Percentiles rank a stretch among this genome's conserved stretches.
phyloP scores from a whole-genome alignment of 2,888 invertebrate genomes.

The Yponomeuta cagnagella region DNA sequence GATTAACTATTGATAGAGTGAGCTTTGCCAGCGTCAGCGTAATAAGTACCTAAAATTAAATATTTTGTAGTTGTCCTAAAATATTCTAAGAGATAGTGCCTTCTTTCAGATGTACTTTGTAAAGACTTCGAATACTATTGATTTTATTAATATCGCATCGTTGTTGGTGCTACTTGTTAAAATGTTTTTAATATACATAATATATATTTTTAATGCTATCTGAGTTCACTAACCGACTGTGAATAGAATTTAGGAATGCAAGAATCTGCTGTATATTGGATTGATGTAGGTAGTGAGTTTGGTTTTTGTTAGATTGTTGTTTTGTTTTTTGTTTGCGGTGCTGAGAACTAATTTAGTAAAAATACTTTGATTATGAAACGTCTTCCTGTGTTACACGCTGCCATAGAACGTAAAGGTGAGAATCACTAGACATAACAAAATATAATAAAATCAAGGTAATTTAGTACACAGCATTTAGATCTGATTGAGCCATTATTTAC shows the following conservation, averaged over 20 bases:
- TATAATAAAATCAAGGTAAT: too few relatives aligned
- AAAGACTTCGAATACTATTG: neutral
- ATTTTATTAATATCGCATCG: neutral
- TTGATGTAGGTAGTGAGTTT: neutral
- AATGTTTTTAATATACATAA: neutral
- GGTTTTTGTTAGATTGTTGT: conserved; percentile 5
- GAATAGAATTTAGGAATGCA: neutral
- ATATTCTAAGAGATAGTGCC: conserved; percentile 1
- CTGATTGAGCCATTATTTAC: too few relatives aligned
- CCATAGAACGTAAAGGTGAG: conserved; percentile 74
- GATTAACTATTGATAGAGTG: neutral
- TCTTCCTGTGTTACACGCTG: conserved; percentile 73
- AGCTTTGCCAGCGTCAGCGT: neutral
- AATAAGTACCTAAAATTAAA: neutral
- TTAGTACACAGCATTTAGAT: too few relatives aligned
- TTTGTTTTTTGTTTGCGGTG: neutral
- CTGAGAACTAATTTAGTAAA: neutral
- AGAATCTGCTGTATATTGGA: neutral
- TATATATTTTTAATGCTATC: neutral
- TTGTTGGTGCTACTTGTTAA: conserved; percentile 3
- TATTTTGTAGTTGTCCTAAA: neutral
- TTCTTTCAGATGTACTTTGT: neutral
- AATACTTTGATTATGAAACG: conserved; percentile 55
- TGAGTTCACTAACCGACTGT: neutral
- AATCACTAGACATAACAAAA: conserved; percentile 10